Conservation (phyloP, 2,797 vertebrate genomes). For the Anguilla marmorata region DNA sequence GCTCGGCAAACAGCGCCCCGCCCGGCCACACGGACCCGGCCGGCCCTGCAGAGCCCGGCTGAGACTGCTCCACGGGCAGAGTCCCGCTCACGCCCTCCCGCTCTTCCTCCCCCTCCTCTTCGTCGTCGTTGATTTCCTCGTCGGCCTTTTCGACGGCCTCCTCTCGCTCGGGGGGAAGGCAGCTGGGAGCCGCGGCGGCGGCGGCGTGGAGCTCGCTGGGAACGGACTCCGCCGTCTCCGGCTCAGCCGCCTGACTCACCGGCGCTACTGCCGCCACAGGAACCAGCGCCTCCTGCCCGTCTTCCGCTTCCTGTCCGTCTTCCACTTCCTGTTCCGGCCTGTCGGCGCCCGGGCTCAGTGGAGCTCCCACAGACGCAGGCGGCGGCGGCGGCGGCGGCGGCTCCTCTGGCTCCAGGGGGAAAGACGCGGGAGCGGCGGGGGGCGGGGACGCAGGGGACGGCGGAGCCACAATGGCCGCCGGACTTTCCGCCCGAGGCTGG, state of each 20-base stretch:
- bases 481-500: conserved; percentile 36
- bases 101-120: conserved; percentile 73
- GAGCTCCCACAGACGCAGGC: conserved; percentile 27
- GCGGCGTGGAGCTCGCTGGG: not conserved
- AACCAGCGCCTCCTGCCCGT: conserved; percentile 36
- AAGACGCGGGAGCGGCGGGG: conserved; percentile 56
- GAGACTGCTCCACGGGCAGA: conserved; percentile 75
- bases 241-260: conserved; percentile 43
- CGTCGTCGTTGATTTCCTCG: conserved; percentile 56
- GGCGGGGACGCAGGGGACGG: conserved; percentile 75
- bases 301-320: conserved; percentile 47
- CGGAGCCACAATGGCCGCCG: conserved; percentile 51
- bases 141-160: conserved; percentile 47
- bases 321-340: conserved; percentile 33
- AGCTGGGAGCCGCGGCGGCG: not conserved
- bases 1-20: conserved; percentile 64
- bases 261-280: conserved; percentile 31
- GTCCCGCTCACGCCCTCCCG: conserved; percentile 76
- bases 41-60: conserved; percentile 69
- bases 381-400: not conserved
- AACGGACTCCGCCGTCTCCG: conserved; percentile 47
- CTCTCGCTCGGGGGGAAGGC: conserved; percentile 53
- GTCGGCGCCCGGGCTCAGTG: conserved; percentile 43
- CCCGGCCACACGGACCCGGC: conserved; percentile 65
- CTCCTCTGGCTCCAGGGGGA: conserved; percentile 52